Evolutionary conservation across 2,888 invertebrate species (phyloP).

Genomic region (Lissocephala sabroskyi): DNA sequence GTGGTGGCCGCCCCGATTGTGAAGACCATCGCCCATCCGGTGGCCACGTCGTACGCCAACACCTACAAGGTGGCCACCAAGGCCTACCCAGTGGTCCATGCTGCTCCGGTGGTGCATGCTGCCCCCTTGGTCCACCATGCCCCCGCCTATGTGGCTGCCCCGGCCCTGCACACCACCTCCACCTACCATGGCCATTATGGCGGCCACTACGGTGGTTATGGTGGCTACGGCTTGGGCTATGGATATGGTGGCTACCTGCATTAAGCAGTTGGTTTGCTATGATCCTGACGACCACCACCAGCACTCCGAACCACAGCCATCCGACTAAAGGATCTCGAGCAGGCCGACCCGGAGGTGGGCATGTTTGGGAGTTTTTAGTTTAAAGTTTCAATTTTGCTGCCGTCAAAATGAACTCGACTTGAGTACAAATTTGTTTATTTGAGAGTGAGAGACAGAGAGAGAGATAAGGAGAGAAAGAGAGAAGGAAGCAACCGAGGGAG

Average conservation of each 20-base stretch:
- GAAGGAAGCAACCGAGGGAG: slow-evolving; percentile 15
- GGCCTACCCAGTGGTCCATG: slow-evolving; percentile 64
- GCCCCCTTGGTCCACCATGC: too few species aligned
- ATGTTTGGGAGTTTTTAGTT: slow-evolving; percentile 7
- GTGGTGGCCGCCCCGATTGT: slow-evolving; percentile 62
- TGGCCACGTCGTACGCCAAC: slow-evolving; percentile 71
- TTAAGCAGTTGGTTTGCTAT: slow-evolving; percentile 29
- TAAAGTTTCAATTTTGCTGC: slow-evolving; percentile 55
- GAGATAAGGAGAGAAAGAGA: slow-evolving; percentile 15
- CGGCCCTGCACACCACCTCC: slow-evolving; percentile 66
- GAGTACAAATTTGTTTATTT: slow-evolving; percentile 35
- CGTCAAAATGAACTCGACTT: slow-evolving; percentile 39
- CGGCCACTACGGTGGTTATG: slow-evolving; percentile 41
- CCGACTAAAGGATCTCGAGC: too few species aligned
- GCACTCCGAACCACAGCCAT: neutral
- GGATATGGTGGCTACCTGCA: slow-evolving; percentile 56
- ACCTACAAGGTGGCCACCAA: slow-evolving; percentile 70
- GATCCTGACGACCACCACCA: slow-evolving; percentile 29
- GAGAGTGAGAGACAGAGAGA: slow-evolving; percentile 16
- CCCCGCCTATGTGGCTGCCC: slow-evolving; percentile 64
- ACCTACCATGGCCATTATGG: slow-evolving; percentile 64
- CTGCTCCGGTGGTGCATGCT: slow-evolving; percentile 47
- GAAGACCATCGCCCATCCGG: slow-evolving; percentile 61
- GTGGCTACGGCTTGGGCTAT: slow-evolving; percentile 52
- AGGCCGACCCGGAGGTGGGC: neutral